Percentiles rank a stretch among this genome's conserved stretches.
Conservation (phyloP, 1,140 invertebrate genomes). For the Sesamia nonagrioides region DNA sequence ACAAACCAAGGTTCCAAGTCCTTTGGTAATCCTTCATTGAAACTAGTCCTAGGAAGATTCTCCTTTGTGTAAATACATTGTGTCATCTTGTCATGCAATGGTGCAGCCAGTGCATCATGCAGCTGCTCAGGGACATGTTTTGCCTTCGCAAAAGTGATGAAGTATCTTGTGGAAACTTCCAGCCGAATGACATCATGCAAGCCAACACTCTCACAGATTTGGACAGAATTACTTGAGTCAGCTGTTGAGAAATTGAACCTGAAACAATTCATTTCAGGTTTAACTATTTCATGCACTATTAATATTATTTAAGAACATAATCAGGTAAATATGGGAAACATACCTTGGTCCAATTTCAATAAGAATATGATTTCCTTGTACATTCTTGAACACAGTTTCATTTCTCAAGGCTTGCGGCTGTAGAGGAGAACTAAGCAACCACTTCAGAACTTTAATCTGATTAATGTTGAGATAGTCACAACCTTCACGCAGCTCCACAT, state of each 20-base stretch:
- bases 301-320: not conserved
- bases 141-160: constrained; percentile 88
- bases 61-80: constrained; percentile 91
- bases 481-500: constrained; percentile 89
- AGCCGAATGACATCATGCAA: constrained; percentile 92
- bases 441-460: constrained; percentile 89
- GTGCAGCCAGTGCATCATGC: constrained; percentile 87
- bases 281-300: not conserved
- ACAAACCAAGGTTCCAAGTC: constrained; percentile 92
- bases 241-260: constrained; percentile 98
- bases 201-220: constrained; percentile 95
- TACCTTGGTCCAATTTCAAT: constrained; percentile 95
- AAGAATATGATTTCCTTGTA: constrained; percentile 82
- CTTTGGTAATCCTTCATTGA: constrained; percentile 89
- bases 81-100: constrained; percentile 94
- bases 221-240: constrained; percentile 97
- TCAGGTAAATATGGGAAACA: constrained; percentile 35
- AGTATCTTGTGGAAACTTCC: constrained; percentile 94
- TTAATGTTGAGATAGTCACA: constrained; percentile 85
- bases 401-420: constrained; percentile 86
- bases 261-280: constrained; percentile 32
- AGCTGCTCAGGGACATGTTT: constrained; percentile 82
- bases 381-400: constrained; percentile 78
- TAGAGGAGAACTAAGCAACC: constrained; percentile 91
- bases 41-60: constrained; percentile 92